These are phyloP conservation scores for Petromus typicus DNA, from an alignment of 2,113 vertebrate genomes.

Conservation along the genomic window DNA sequence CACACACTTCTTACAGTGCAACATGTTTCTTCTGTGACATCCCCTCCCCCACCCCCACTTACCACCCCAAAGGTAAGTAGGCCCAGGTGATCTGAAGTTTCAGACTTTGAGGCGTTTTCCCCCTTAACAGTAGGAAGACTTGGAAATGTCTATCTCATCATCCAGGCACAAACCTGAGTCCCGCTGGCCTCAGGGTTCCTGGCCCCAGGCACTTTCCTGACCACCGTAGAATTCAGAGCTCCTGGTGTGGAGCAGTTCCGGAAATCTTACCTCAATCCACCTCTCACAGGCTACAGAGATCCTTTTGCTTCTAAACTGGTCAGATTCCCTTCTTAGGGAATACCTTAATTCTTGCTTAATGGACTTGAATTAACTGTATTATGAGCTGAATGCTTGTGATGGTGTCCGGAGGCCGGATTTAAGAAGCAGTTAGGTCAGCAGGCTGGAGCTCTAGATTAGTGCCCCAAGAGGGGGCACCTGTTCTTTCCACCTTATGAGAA, in stretches of 20 bases:
- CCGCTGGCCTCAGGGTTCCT: background rate
- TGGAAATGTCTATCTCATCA: background rate
- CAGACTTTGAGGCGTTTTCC: background rate
- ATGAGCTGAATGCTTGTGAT: background rate
- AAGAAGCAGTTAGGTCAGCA: background rate
- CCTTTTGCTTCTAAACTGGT: too few species aligned
- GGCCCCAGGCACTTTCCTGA: background rate
- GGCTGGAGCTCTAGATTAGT: background rate
- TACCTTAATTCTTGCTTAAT: background rate
- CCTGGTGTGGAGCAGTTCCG: background rate
- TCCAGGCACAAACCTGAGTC: background rate
- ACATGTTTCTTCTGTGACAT: background rate
- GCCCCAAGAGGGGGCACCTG: background rate
- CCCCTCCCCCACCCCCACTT: background rate
- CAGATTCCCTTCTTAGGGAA: background rate
- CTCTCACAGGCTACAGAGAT: background rate
- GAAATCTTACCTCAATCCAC: background rate
- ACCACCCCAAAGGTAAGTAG: background rate
- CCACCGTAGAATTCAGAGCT: background rate
- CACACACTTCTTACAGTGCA: background rate
- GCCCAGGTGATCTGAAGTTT: rapidly evolving
- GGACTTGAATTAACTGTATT: background rate
- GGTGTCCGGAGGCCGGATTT: background rate
- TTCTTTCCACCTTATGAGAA: background rate
- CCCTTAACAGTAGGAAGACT: background rate